Conservation (phyloP, 2,888 invertebrate genomes). For the Vesta saturnalis region DNA sequence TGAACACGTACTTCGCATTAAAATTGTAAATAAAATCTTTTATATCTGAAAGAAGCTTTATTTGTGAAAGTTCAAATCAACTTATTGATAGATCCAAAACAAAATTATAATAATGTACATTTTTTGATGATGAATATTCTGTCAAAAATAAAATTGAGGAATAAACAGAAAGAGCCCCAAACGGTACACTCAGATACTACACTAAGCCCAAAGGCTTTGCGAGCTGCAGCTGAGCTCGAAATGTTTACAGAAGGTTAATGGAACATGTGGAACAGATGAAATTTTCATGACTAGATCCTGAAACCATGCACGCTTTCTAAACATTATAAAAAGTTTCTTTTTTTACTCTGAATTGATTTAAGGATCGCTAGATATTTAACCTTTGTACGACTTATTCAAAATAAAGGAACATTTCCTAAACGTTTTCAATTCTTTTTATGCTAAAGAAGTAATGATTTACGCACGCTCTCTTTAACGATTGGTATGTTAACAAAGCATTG, state of each 20-base stretch:
- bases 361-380: no score
- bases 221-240: slow-evolving; percentile 40
- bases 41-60: no score
- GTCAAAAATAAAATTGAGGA: slow-evolving; percentile 10
- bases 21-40: no score
- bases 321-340: slow-evolving; percentile 19
- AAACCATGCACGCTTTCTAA: slow-evolving; percentile 13
- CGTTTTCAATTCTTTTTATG: no score
- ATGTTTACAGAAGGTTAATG: slow-evolving; percentile 46
- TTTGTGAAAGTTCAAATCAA: no score
- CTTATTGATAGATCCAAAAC: neutral
- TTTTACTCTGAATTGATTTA: slow-evolving; percentile 13
- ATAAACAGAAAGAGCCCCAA: slow-evolving; percentile 10
- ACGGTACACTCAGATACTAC: slow-evolving; percentile 14
- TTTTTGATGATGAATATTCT: slow-evolving; percentile 18
- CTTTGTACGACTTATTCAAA: no score
- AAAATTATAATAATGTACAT: neutral
- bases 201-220: slow-evolving; percentile 39
- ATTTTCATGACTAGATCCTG: slow-evolving; percentile 35
- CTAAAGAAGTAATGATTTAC: no score
- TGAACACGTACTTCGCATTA: no score
- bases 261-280: slow-evolving; percentile 40
- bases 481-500: slow-evolving; percentile 14
- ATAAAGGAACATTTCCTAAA: no score
- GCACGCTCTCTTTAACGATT: slow-evolving; percentile 8